Base-by-base conservation (phyloP, 2,797 vertebrate species). In the Gymnocypris eckloni region DNA sequence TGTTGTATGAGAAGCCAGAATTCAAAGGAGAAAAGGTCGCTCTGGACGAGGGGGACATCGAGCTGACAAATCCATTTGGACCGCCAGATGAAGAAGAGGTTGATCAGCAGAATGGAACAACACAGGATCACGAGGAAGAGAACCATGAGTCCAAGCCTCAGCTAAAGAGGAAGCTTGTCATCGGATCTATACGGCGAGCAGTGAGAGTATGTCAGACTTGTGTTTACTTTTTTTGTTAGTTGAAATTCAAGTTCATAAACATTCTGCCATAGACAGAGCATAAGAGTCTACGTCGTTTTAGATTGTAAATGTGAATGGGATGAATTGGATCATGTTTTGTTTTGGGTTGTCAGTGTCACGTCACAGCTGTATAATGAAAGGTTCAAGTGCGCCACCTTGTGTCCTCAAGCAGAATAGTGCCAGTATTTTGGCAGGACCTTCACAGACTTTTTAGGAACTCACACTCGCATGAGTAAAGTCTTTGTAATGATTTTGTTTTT, bases 1-100 rank as follows among this genome's bases (percentile, higher is more conserved):
- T 98, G 86, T 92, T 98, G 50, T 99, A 98, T 0, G 97, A 99
- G 93, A 96, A 97, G 87, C 97, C 97, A 0, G 91, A 95, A 86
- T 99, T 96, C 56, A 97, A 93, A n/a, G 98, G 98, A 79, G 96
- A 92, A 91, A 98, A 97, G 92, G 87, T 97, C 0, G 96, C 97
- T 61, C 91, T 99, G 88, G 96, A 97, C 0, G 98, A 99, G 91
- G 97, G 97, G 0, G 97, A 98, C 37, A 89, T 94, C 0, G 97
- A 99, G 91, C 93, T 99, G 84, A 90, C 93, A 5, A 91, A 84
- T 87, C 96, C 95, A 0, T 95, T 91, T 3, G 88, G 87, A 37
- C 82, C 86, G 4, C 81, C 56, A 0, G 79, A 84, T 0, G 87
- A 94, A 18, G 85, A 86, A 5, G 15, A 69, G 80, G 71, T 16